Conservation (phyloP, 2,113 vertebrate species). For the Rhinogobius similis region DNA sequence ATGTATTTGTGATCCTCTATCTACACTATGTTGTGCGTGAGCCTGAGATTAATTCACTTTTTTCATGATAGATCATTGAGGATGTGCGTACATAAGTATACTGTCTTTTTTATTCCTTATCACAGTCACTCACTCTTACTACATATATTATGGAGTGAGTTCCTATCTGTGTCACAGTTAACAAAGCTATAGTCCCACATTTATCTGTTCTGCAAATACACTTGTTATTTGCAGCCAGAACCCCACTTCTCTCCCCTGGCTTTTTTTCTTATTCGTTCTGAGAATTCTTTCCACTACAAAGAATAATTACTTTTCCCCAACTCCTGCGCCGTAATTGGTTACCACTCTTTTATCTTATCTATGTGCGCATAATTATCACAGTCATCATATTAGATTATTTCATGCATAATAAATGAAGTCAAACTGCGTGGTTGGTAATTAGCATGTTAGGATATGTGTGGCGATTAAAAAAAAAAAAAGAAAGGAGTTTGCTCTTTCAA, state of each 20-base stretch:
- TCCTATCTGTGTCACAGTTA: slow-evolving; percentile 4
- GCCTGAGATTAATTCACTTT: too few species aligned
- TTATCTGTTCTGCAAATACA: background rate
- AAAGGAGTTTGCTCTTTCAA: slow-evolving; percentile 42
- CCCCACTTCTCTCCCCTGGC: background rate
- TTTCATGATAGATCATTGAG: background rate
- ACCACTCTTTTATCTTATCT: slow-evolving; percentile 78
- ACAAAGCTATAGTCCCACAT: slow-evolving; percentile 1
- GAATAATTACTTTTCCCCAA: slow-evolving; percentile 75
- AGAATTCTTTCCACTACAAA: slow-evolving; percentile 71
- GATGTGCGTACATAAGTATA: too few species aligned
- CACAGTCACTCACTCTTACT: background rate
- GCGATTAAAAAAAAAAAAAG: slow-evolving; percentile 28
- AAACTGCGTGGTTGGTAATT: slow-evolving; percentile 75
- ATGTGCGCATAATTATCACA: slow-evolving; percentile 75
- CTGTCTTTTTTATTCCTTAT: too few species aligned
- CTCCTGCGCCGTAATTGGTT: slow-evolving; percentile 71
- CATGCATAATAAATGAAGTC: slow-evolving; percentile 78
- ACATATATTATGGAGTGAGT: background rate
- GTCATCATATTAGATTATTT: slow-evolving; percentile 79
- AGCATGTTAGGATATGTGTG: slow-evolving; percentile 71
- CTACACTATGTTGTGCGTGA: too few species aligned
- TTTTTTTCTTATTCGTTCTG: slow-evolving; percentile 19
- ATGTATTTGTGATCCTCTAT: too few species aligned
- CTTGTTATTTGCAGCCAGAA: slow-evolving; percentile 17